Evolutionary conservation across 92 coral and sea anemone species (phyloP).

Genomic region (Anthopleura xanthogrammica): DNA sequence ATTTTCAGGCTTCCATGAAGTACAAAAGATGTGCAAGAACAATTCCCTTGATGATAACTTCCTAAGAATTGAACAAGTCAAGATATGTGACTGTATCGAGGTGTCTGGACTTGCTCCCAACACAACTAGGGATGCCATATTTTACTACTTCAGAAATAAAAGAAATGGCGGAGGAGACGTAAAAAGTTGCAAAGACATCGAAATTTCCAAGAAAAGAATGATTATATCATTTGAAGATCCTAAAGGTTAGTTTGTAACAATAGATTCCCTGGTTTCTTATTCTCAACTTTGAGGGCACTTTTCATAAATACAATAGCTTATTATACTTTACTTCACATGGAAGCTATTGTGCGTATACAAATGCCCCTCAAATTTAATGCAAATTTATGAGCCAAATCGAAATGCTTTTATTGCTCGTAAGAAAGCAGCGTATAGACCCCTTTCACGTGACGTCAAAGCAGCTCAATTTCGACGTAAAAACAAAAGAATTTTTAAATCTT

Average conservation of each 20-base stretch:
- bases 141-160: conserved; percentile 47
- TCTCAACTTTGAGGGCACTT: too few relatives aligned
- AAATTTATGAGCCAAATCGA: too few relatives aligned
- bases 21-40: conserved; percentile 17
- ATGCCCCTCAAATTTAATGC: too few relatives aligned
- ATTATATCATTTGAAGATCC: conserved; percentile 56
- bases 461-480: too few relatives aligned
- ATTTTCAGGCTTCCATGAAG: conserved; percentile 17
- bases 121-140: conserved; percentile 42
- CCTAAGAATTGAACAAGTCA: conserved; percentile 39
- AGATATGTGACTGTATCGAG: conserved; percentile 47
- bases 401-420: too few relatives aligned
- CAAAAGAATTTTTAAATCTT: too few relatives aligned
- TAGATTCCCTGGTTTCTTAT: too few relatives aligned
- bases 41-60: conserved; percentile 33
- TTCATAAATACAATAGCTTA: too few relatives aligned
- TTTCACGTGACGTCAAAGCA: too few relatives aligned
- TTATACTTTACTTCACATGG: too few relatives aligned
- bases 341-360: too few relatives aligned
- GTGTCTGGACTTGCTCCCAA: conserved; percentile 48
- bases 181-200: conserved; percentile 22
- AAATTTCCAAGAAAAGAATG: conserved; percentile 28
- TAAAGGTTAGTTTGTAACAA: conserved; percentile 31
- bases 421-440: too few relatives aligned
- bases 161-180: conserved; percentile 65